Percentiles rank a stretch among this genome's conserved stretches.
phyloP scores from a whole-genome alignment of 2,888 invertebrate genomes.

The Aphodius sticticus region DNA sequence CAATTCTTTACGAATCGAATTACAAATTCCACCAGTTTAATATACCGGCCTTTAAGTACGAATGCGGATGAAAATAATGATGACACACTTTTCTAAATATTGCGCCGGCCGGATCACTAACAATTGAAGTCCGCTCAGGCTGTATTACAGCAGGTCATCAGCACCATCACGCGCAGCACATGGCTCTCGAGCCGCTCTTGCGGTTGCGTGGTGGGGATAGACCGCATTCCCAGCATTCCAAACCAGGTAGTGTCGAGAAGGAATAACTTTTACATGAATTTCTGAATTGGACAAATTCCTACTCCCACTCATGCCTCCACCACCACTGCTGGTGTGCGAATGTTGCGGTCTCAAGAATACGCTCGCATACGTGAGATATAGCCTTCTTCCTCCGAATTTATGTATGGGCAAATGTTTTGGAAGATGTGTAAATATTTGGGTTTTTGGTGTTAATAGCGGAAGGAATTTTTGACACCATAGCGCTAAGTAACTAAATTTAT shows the following conservation, averaged over 20 bases:
- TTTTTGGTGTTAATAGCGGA: background rate
- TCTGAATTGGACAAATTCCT: constrained; percentile 22
- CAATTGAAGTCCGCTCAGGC: background rate
- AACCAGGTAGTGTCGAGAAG: constrained; percentile 18
- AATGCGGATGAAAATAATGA: background rate
- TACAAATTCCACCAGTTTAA: background rate
- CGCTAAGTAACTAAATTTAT: background rate
- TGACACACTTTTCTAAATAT: background rate
- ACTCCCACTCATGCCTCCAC: constrained; percentile 11
- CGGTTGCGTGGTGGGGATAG: constrained; percentile 31
- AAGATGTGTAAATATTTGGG: background rate
- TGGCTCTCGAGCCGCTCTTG: constrained; percentile 5
- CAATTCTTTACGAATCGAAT: too few relatives aligned
- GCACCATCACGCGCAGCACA: constrained; percentile 11
- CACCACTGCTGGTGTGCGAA: background rate
- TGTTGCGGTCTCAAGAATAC: background rate
- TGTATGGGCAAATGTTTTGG: background rate
- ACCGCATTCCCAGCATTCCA: constrained; percentile 55
- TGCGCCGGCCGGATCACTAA: background rate
- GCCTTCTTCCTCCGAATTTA: background rate
- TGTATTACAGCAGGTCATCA: constrained; percentile 18
- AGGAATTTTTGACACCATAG: background rate
- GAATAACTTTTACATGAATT: constrained; percentile 21
- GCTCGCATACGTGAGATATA: background rate
- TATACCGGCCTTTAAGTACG: background rate